These are phyloP conservation scores for Antigone vipio DNA, from an alignment of 2,113 vertebrate species.

Conservation along the genomic window DNA sequence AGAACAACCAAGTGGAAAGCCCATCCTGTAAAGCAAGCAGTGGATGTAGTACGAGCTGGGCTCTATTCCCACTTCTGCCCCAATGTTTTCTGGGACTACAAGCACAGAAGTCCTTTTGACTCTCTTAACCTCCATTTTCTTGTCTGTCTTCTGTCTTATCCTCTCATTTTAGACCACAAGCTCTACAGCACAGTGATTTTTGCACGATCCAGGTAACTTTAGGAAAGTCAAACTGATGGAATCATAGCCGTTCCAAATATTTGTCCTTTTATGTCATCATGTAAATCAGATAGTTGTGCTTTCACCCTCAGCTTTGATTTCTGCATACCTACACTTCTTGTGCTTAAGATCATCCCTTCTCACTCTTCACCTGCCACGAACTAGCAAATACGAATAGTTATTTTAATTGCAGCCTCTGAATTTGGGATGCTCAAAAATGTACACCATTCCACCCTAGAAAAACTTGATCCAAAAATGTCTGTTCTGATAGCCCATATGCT, in stretches of 20 bases:
- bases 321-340: neutral
- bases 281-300: neutral
- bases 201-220: neutral
- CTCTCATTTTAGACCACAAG: neutral
- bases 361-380: neutral
- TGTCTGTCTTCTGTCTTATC: neutral
- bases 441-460: neutral
- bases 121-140: neutral
- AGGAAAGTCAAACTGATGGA: neutral
- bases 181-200: neutral
- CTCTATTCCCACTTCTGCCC: neutral
- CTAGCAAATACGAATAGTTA: neutral
- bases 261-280: neutral
- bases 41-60: neutral
- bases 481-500: neutral
- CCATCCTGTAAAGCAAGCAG: neutral
- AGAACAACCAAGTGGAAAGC: neutral
- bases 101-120: neutral
- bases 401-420: neutral
- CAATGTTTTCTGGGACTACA: neutral
- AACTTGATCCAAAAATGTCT: neutral
- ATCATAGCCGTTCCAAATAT: neutral
- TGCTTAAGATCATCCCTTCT: neutral
- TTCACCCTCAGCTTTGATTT: neutral
- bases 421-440: neutral